Conservation (phyloP, 2,113 vertebrate genomes). For the Zootoca vivipara region DNA sequence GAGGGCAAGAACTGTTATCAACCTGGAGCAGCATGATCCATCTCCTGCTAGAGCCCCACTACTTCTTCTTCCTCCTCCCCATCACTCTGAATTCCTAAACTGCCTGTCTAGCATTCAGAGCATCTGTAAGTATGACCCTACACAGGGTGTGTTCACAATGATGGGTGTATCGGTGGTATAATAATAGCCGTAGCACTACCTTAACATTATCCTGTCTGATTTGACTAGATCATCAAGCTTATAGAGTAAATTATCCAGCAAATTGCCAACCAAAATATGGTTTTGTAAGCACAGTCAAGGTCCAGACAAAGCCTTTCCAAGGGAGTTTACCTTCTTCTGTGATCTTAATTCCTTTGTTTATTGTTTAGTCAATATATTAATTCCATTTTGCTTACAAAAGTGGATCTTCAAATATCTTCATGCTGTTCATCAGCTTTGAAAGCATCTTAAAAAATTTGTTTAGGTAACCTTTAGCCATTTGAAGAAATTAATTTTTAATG, state of each 20-base stretch:
- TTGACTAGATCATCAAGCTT: background rate
- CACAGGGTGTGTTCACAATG: background rate
- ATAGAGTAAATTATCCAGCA: background rate
- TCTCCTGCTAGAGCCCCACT: too few relatives aligned
- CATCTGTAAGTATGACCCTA: too few relatives aligned
- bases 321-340: background rate
- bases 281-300: background rate
- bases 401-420: slow-evolving; percentile 26
- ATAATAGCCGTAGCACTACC: background rate
- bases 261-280: background rate
- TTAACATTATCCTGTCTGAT: background rate
- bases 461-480: slow-evolving; percentile 68
- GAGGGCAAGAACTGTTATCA: too few relatives aligned
- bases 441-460: slow-evolving; percentile 62
- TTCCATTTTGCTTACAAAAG: slow-evolving; percentile 50
- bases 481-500: slow-evolving; percentile 75
- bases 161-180: background rate
- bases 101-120: too few relatives aligned
- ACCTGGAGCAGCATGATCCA: too few relatives aligned
- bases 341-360: slow-evolving; percentile 44
- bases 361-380: slow-evolving; percentile 45
- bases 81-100: too few relatives aligned
- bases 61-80: too few relatives aligned
- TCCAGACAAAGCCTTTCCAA: background rate
- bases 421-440: slow-evolving; percentile 58